Percentiles rank a stretch among this genome's conserved stretches.
Conservation (phyloP, 1,140 invertebrate species). For the Papilio machaon region DNA sequence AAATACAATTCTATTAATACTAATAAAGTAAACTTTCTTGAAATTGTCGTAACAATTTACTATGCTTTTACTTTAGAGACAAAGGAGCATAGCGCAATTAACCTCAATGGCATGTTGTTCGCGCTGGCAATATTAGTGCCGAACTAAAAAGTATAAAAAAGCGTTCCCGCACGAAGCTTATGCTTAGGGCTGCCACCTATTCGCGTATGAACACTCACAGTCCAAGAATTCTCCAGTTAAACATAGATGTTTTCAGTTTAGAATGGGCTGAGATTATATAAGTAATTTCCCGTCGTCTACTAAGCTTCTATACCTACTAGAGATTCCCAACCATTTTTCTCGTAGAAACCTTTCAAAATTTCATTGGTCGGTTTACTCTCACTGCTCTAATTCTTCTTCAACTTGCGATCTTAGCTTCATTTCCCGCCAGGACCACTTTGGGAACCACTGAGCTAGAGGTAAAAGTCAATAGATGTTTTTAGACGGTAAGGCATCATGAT, state of each 20-base stretch:
- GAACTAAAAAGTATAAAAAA: conserved; percentile 24
- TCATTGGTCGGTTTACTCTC: not conserved
- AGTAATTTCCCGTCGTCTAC: too few species aligned
- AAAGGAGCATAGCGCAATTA: conserved; percentile 22
- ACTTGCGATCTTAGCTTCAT: not conserved
- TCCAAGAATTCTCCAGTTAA: not conserved
- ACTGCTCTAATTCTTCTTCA: not conserved
- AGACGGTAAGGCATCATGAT: not conserved
- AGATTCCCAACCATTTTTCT: not conserved
- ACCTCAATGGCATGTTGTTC: conserved; percentile 24
- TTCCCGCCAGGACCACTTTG: not conserved
- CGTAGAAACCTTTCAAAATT: not conserved
- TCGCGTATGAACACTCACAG: not conserved
- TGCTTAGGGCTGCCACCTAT: not conserved
- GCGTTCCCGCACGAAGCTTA: not conserved
- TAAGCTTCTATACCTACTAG: too few species aligned
- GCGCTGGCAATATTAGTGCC: conserved; percentile 11
- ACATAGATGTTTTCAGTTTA: too few species aligned
- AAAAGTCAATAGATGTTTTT: too few species aligned
- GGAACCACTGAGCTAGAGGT: not conserved
- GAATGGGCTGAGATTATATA: too few species aligned
- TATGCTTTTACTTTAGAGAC: not conserved
- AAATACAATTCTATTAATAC: not conserved
- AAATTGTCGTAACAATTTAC: not conserved
- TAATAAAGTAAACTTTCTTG: not conserved